These are phyloP conservation scores for Selene dorsalis DNA, from an alignment of 2,797 vertebrate species.

Conservation along the genomic window DNA sequence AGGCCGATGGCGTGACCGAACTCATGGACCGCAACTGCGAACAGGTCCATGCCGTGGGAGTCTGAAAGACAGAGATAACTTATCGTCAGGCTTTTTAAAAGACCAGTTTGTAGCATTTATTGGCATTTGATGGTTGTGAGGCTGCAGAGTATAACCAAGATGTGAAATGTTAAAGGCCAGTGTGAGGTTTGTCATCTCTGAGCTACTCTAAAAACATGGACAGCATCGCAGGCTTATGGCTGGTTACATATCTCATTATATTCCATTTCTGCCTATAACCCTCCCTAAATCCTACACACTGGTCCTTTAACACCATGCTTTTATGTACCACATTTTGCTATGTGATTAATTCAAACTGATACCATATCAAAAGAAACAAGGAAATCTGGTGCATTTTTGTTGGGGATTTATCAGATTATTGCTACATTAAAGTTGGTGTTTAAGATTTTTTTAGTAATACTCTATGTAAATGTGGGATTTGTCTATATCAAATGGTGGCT, in stretches of 20 bases:
- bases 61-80: constrained; percentile 78
- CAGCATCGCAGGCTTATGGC: too few relatives aligned
- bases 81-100: not conserved
- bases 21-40: constrained; percentile 96
- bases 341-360: not conserved
- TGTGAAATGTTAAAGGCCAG: not conserved
- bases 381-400: not conserved
- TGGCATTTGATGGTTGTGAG: not conserved
- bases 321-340: not conserved
- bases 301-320: not conserved
- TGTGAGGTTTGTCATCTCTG: not conserved
- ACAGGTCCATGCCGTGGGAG: constrained; percentile 93
- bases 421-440: not conserved
- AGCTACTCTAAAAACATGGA: not conserved
- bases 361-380: not conserved
- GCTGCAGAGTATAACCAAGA: too few relatives aligned
- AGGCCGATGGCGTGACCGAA: constrained; percentile 97
- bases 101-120: not conserved
- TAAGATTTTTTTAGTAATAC: not conserved
- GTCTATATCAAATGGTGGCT: not conserved
- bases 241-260: not conserved
- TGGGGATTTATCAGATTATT: not conserved
- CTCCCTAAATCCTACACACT: too few relatives aligned
- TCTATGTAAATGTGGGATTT: not conserved
- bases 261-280: not conserved